Evolutionary conservation across 2,113 vertebrate species (phyloP), one percentile per base, ranked within the genome.

Genomic region (Oriolus oriolus): DNA sequence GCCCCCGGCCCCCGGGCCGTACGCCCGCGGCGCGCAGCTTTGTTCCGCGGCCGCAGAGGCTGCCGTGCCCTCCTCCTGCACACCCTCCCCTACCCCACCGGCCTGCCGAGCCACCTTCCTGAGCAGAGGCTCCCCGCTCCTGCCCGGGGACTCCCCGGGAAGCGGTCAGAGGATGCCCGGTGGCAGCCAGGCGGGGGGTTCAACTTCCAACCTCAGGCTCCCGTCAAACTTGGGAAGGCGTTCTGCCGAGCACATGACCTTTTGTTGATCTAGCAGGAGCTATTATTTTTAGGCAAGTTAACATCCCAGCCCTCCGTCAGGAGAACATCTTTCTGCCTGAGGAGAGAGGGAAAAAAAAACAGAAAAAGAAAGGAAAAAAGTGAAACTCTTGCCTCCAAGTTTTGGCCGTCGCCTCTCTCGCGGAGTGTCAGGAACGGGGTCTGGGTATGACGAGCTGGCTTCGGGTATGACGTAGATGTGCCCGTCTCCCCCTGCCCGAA

Each of bases 181-280:
- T 33, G 80, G 68, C 69, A 71, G 45, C 68, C 68, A 2, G 87
- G 92, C 65, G 76, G 87, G 89, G 92, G 75, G 64, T 97, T 37
- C 93, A 92, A 96, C 96, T 98, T 96, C 66, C 89, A 90, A 12
- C 96, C 76, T 96, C 92, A 13, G 87, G 90, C 93, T 97, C 93
- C 95, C 79, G 82, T 96, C 97, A 97, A 98, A 98, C 93, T 98
- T 98, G 97, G 96, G 96, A 94, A 97, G 95, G 97, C 93, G 91
- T 96, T 97, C 68, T 73, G 93, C 70, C 78, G 96, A 97, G 94
- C 98, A 96, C 97, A 98, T 97, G 97, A 98, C 94, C 97, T 97
- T 98, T 97, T 97, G 97, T 98, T 97, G 97, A 97, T 98, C 91
- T 84, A 87, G 96, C 75, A 74, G 74, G 87, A 86, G 54, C 59